Evolutionary conservation across 2,888 invertebrate species (phyloP), one percentile per base, ranked within the genome.

Genomic region (Dendrolimus houi): DNA sequence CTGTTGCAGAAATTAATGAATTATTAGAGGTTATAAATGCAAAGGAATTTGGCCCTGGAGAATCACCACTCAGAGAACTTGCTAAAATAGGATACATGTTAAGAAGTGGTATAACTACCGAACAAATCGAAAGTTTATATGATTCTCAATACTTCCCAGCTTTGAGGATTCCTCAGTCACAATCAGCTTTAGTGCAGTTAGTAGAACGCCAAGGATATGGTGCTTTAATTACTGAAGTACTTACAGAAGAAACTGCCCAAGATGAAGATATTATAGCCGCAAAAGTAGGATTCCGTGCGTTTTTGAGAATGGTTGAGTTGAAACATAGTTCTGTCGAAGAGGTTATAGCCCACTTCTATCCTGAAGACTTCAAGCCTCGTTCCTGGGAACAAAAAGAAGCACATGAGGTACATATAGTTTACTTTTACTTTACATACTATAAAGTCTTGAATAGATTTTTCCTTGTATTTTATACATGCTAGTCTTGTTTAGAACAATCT

Each of bases 161-260:
- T 12, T 79, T 97, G 57, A 93, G 94, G 72, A 94, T 95, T 12
- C 96, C 96, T 0, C 94, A 96, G 73, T 95, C 96, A 1, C 97
- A 97, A 81, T 95, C 95, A 42, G 96, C 97, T 9, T 84, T 97
- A 71, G 96, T 97, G 9, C 94, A 95, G 68, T 91, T 97, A 56
- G 96, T 97, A 0, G 97, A 97, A 80, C 92, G 96, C 41, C 94
- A 95, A 79, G 96, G 97, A 0, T 94, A 96, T 69, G 95, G 95
- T 1, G 93, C 96, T 0, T 83, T 97, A 40, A 96, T 97, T 59
- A 94, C 96, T 0, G 95, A 96, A 81, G 95, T 96, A 56, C 88
- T 96, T 56, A 95, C 95, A 0, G 96, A 96, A 83, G 96, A 96
- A 77, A 94, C 95, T 0, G 92, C 95, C 1, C 93, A 94, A 56